These are phyloP conservation scores for Liopterus haemorrhoidalis DNA, from an alignment of 2,888 invertebrate species.

Conservation along the genomic window DNA sequence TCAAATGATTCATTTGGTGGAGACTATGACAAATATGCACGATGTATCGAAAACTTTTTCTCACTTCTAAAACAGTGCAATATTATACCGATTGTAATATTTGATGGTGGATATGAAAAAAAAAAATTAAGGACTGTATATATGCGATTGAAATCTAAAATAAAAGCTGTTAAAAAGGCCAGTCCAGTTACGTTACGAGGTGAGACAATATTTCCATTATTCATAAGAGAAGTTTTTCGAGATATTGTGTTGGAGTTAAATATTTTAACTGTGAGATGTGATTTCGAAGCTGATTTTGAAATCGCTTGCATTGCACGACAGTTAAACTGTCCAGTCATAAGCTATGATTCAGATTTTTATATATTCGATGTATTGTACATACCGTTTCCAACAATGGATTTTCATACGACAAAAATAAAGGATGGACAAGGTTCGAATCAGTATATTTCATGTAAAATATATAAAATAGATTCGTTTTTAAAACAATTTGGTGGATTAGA, in stretches of 20 bases:
- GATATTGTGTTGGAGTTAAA: slow-evolving; percentile 61
- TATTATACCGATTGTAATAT: slow-evolving; percentile 64
- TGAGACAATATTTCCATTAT: slow-evolving; percentile 64
- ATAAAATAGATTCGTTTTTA: slow-evolving; percentile 63
- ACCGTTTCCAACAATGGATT: slow-evolving; percentile 63
- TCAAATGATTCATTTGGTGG: slow-evolving; percentile 74
- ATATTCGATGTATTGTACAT: slow-evolving; percentile 80
- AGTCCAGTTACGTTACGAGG: slow-evolving; percentile 53
- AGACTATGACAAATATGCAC: slow-evolving; percentile 74
- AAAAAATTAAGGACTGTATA: slow-evolving; percentile 65
- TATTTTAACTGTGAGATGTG: slow-evolving; percentile 64
- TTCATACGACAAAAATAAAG: slow-evolving; percentile 39
- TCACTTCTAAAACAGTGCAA: slow-evolving; percentile 63
- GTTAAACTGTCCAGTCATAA: slow-evolving; percentile 78
- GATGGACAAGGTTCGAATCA: slow-evolving; percentile 38
- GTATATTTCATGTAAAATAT: slow-evolving; percentile 64
- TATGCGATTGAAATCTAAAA: slow-evolving; percentile 54
- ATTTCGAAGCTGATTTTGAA: slow-evolving; percentile 86
- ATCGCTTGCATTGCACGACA: slow-evolving; percentile 74
- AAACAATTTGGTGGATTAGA: slow-evolving; percentile 60
- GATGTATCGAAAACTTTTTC: slow-evolving; percentile 62
- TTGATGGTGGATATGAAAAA: slow-evolving; percentile 73
- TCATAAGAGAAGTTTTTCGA: slow-evolving; percentile 68
- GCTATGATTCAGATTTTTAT: slow-evolving; percentile 92
- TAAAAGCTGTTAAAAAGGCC: slow-evolving; percentile 52